These are phyloP conservation scores for Alligator sinensis DNA, from an alignment of 2,113 vertebrate genomes.

Conservation along the genomic window DNA sequence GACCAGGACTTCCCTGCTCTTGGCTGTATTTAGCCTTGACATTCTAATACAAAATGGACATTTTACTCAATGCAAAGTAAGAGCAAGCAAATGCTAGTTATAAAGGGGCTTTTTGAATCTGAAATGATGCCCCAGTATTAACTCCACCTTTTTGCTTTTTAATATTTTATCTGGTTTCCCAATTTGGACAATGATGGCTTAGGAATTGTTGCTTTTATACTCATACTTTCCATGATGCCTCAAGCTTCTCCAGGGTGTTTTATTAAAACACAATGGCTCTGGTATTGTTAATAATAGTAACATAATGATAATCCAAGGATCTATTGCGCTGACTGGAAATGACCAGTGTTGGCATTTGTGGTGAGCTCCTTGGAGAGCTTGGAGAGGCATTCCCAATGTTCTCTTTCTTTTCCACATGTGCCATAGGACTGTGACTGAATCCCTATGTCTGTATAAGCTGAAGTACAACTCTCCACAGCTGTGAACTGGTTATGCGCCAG, in stretches of 20 bases:
- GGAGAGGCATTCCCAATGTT: neutral
- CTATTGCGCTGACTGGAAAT: no score
- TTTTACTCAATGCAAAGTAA: neutral
- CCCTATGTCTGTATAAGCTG: neutral
- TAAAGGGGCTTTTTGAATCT: slow-evolving; percentile 19
- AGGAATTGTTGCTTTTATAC: slow-evolving; percentile 53
- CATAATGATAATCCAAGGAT: neutral
- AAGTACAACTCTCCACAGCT: neutral
- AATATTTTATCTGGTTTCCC: slow-evolving; percentile 48
- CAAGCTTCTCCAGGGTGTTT: slow-evolving; percentile 20
- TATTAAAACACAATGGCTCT: neutral
- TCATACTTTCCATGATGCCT: neutral
- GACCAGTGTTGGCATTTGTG: no score
- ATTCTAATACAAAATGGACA: neutral
- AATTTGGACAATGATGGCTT: slow-evolving; percentile 29
- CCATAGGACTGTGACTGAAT: neutral
- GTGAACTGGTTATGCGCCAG: neutral
- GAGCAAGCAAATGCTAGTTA: slow-evolving; percentile 9
- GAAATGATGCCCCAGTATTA: neutral
- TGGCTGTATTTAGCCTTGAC: slow-evolving; percentile 42
- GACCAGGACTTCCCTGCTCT: neutral
- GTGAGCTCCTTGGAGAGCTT: no score
- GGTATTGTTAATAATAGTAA: neutral
- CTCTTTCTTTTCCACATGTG: neutral
- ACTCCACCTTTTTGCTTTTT: slow-evolving; percentile 45